Conservation (phyloP, 1,140 invertebrate species). For the Vollenhovia emeryi region DNA sequence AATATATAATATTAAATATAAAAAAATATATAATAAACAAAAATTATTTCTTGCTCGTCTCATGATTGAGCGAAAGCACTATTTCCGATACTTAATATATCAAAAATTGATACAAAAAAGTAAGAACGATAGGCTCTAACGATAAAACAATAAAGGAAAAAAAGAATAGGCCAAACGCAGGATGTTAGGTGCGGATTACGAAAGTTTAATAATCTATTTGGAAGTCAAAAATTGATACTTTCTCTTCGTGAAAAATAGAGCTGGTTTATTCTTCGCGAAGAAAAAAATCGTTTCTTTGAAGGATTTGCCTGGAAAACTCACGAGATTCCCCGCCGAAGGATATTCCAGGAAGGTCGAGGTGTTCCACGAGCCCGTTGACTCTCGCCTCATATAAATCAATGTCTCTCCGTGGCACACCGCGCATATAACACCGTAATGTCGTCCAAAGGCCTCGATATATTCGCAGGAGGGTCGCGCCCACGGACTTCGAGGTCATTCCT, state of each 20-base stretch:
- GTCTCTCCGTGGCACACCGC: conserved; percentile 70
- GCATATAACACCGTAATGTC: conserved; percentile 72
- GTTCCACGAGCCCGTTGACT: conserved; percentile 49
- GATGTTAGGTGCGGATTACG: too few relatives aligned
- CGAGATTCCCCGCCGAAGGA: conserved; percentile 37
- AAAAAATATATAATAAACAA: background rate
- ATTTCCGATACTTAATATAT: too few relatives aligned
- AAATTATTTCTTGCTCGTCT: background rate
- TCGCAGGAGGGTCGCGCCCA: conserved; percentile 65
- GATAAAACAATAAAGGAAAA: too few relatives aligned
- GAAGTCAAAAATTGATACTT: background rate
- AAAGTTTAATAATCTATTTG: too few relatives aligned
- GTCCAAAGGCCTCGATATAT: conserved; percentile 72
- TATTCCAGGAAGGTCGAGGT: conserved; percentile 40
- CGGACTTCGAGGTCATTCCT: conserved; percentile 62
- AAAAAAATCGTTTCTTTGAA: background rate
- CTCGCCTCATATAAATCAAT: conserved; percentile 76
- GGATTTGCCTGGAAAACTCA: conserved; percentile 52
- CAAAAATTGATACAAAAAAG: too few relatives aligned
- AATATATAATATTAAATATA: background rate
- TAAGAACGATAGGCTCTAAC: too few relatives aligned
- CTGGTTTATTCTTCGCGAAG: background rate
- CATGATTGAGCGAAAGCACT: background rate
- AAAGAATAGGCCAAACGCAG: too few relatives aligned
- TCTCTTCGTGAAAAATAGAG: background rate